Evolutionary conservation across 2,888 invertebrate species (phyloP).

Genomic region (Hyppa rectilinea): DNA sequence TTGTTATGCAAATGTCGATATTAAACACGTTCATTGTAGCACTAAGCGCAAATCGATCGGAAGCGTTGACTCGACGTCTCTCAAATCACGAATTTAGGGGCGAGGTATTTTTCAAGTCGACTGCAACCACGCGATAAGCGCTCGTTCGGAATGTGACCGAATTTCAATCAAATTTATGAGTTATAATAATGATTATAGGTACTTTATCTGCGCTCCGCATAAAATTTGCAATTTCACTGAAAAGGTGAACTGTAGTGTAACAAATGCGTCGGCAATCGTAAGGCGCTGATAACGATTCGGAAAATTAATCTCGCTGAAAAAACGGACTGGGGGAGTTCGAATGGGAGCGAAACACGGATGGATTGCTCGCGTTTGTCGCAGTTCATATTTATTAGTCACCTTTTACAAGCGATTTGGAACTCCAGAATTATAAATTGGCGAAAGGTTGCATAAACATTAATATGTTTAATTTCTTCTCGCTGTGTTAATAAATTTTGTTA

Average conservation of each 20-base stretch:
- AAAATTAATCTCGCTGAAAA: slow-evolving; percentile 88
- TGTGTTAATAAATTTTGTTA: neutral
- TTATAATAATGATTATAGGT: slow-evolving; percentile 90
- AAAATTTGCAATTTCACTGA: slow-evolving; percentile 89
- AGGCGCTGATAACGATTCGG: slow-evolving; percentile 88
- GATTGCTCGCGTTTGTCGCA: slow-evolving; percentile 77
- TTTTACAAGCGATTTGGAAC: slow-evolving; percentile 71
- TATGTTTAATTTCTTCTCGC: slow-evolving; percentile 28
- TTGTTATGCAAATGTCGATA: slow-evolving; percentile 83
- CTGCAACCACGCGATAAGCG: slow-evolving; percentile 89
- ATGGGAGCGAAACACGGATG: slow-evolving; percentile 77
- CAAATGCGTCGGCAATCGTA: slow-evolving; percentile 89
- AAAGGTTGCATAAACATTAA: neutral
- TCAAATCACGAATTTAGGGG: slow-evolving; percentile 78
- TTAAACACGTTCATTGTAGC: slow-evolving; percentile 86
- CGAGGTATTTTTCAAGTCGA: slow-evolving; percentile 88
- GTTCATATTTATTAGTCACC: slow-evolving; percentile 75
- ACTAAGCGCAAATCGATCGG: slow-evolving; percentile 89
- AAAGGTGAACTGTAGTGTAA: slow-evolving; percentile 90
- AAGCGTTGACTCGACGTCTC: slow-evolving; percentile 81
- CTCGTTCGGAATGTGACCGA: slow-evolving; percentile 88
- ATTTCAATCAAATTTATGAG: slow-evolving; percentile 91
- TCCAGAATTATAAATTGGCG: slow-evolving; percentile 51
- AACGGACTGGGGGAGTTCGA: slow-evolving; percentile 76
- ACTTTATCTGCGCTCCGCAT: slow-evolving; percentile 87